Evolutionary conservation across 2,113 vertebrate genomes (phyloP).

Genomic region (Serinus canaria): DNA sequence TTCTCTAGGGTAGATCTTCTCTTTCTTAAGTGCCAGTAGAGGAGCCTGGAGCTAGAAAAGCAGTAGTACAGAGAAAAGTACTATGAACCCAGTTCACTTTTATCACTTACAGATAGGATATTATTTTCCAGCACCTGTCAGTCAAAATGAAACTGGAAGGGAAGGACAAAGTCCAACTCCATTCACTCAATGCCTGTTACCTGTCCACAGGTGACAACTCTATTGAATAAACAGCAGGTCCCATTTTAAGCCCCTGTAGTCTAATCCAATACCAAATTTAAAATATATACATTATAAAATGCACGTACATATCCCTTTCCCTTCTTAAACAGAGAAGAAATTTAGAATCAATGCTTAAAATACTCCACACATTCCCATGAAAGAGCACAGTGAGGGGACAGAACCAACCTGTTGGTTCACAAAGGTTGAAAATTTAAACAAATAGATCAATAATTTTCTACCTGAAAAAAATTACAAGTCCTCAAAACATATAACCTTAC

Average conservation of each 20-base stretch:
- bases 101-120: background rate
- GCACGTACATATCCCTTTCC: fast-evolving
- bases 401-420: background rate
- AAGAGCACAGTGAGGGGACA: background rate
- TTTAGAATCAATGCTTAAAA: background rate
- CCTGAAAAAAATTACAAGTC: background rate
- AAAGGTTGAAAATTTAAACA: background rate
- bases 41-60: background rate
- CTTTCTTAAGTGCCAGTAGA: background rate
- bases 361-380: background rate
- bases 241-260: background rate
- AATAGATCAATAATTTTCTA: background rate
- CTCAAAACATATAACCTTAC: background rate
- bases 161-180: background rate
- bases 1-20: background rate
- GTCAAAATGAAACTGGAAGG: background rate
- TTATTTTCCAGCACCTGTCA: background rate
- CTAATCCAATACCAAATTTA: background rate
- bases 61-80: background rate
- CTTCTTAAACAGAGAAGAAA: background rate
- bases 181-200: background rate
- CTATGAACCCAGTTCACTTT: background rate
- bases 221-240: background rate
- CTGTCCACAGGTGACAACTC: background rate
- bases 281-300: background rate